Conservation (phyloP, 2,888 invertebrate species). For the Seira ritae region DNA sequence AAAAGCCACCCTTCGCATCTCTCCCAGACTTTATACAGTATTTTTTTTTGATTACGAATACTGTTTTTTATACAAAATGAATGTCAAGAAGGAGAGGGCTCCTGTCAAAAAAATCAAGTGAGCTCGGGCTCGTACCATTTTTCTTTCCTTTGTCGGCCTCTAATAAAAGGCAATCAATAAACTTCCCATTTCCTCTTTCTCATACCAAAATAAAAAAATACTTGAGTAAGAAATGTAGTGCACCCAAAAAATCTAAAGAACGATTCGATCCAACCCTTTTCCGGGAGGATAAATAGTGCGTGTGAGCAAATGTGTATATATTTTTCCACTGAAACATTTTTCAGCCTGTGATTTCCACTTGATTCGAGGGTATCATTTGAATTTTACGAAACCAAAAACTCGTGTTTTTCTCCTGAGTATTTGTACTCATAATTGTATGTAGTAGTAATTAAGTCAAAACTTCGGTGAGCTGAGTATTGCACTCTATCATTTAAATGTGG, state of each 20-base stretch:
- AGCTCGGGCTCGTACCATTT: conserved; percentile 12
- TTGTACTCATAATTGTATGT: no score
- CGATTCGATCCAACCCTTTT: no score
- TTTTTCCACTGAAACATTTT: no score
- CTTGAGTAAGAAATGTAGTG: conserved; percentile 14
- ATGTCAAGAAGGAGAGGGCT: conserved; percentile 33
- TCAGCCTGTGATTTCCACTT: no score
- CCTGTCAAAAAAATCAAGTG: conserved; percentile 52
- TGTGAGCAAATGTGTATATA: no score
- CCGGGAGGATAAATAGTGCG: no score
- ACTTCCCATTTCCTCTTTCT: conserved; percentile 45
- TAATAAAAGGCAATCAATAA: conserved; percentile 59
- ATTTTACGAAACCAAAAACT: no score
- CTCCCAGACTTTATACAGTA: conserved; percentile 11
- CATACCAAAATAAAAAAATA: not conserved
- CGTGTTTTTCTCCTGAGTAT: no score
- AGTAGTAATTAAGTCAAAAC: no score
- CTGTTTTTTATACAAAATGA: conserved; percentile 9
- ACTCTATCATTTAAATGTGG: no score
- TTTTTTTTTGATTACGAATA: not conserved
- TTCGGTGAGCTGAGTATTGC: no score
- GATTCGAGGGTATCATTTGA: no score
- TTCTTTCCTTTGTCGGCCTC: conserved; percentile 50
- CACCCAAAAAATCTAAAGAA: not conserved
- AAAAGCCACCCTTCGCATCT: conserved; percentile 14